phyloP scores from a whole-genome alignment of 2,888 invertebrate genomes.

The Spodoptera exigua region DNA sequence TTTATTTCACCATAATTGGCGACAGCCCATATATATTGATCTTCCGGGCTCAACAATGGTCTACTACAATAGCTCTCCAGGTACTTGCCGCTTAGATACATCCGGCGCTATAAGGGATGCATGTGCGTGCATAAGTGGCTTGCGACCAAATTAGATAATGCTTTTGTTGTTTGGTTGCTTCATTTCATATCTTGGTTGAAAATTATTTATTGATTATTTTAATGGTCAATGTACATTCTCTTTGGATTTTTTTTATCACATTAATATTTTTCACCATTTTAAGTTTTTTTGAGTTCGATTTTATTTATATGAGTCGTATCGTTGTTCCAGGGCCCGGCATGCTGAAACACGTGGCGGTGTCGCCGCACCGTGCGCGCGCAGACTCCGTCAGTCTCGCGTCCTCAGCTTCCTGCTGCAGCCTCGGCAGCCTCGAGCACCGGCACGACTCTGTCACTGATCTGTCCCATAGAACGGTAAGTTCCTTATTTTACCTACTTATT shows the following conservation, averaged over 20 bases:
- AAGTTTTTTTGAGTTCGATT: not conserved
- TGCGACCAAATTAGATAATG: slow-evolving; percentile 17
- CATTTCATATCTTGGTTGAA: slow-evolving; percentile 10
- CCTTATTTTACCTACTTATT: not conserved
- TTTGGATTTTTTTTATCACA: not conserved
- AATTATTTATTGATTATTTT: not conserved
- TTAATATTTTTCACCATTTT: no score
- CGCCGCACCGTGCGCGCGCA: slow-evolving; percentile 94
- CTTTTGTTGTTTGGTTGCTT: slow-evolving; percentile 17
- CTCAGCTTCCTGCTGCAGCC: slow-evolving; percentile 92
- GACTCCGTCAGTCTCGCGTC: slow-evolving; percentile 95
- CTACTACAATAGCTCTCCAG: slow-evolving; percentile 46
- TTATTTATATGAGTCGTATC: not conserved
- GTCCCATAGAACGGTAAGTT: slow-evolving; percentile 82
- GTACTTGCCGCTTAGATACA: slow-evolving; percentile 52
- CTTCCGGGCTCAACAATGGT: slow-evolving; percentile 44
- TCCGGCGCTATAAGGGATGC: slow-evolving; percentile 63
- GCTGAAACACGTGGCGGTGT: slow-evolving; percentile 97
- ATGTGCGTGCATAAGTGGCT: slow-evolving; percentile 53
- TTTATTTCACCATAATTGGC: slow-evolving; percentile 16
- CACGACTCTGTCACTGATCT: slow-evolving; percentile 85
- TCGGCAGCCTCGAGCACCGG: slow-evolving; percentile 91
- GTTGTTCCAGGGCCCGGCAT: slow-evolving; percentile 84
- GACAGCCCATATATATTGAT: slow-evolving; percentile 13
- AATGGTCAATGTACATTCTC: not conserved